Percentiles rank a stretch among this genome's conserved stretches.
These are phyloP conservation scores for Helogale parvula DNA, from an alignment of 2,113 vertebrate species.

Conservation along the genomic window DNA sequence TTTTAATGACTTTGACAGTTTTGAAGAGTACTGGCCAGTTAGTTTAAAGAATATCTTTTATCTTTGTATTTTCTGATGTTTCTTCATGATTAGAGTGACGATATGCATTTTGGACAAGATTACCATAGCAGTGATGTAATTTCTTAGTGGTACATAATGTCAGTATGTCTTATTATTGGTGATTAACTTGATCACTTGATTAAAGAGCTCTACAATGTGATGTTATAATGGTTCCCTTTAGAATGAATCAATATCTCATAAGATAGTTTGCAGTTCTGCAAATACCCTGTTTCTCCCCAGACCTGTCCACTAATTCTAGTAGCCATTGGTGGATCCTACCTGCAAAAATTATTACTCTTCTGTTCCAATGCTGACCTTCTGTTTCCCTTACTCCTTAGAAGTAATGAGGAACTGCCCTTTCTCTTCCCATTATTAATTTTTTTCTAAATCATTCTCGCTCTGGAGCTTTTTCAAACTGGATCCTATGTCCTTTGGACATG, in stretches of 20 bases:
- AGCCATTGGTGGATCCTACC: not conserved
- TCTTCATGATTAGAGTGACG: not conserved
- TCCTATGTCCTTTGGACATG: not conserved
- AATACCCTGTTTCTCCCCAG: not conserved
- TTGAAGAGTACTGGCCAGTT: not conserved
- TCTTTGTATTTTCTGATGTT: not conserved
- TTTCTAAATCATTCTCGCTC: not conserved
- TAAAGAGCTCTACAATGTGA: not conserved
- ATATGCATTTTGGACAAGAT: not conserved
- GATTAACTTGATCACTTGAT: not conserved
- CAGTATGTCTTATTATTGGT: not conserved
- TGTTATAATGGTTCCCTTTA: not conserved
- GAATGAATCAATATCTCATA: not conserved
- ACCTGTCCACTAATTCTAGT: not conserved
- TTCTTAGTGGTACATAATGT: not conserved
- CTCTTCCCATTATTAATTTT: not conserved
- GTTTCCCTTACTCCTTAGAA: not conserved
- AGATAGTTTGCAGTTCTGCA: not conserved
- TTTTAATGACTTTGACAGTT: not conserved
- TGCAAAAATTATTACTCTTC: not conserved
- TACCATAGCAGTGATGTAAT: not conserved
- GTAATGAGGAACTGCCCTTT: not conserved
- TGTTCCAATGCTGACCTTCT: not conserved
- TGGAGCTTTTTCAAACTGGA: not conserved
- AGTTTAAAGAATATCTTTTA: not conserved